Base-by-base conservation (phyloP, 64 coral and sea anemone species). In the Exaiptasia diaphana region DNA sequence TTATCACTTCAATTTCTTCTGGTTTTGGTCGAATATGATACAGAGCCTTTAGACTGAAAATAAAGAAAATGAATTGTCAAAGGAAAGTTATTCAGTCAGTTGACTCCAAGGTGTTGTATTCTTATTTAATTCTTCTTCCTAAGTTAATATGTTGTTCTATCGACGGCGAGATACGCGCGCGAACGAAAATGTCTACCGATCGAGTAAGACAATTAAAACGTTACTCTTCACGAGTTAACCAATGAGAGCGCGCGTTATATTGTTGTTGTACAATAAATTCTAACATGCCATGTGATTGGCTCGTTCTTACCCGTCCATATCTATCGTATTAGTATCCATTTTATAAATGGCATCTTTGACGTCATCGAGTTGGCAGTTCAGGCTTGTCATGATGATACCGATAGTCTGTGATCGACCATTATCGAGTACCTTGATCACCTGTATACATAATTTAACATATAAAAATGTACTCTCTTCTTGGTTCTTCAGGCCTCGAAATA, bases 331-430 rank as follows among this genome's bases (percentile, higher is more conserved):
- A 18, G 88, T 83, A 43, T 97, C 93, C 93, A 97, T 97, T 59
- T 97, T 97, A 48, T 97, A 97, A 38, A 97, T 72, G 1, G 93
- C 93, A 8, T 91, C 78, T 41, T 82, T 97, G 15, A 97, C 75
- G 35, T 97, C 93, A 27, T 91, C 88, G 26, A 97, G 72, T 50
- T 91, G 83, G 85, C 93, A 91, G 73, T 75, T 97, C 7, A 97
- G 80, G 12, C 93, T 97, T 15, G 88, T 90, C 93, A 91, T 97
- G 53, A 91, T 97, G 39, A 97, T 97, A 2, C 93, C 88, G 24
- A 97, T 97, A 21, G 81, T 91, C 79, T 91, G 93, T 7, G 93
- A 97, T 28, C 93, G 76, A 26, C 82, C 73, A 49, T 87, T 97
- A 17, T 97, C 93, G 4, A 97, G 79, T 24, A 97, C 77, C 65